These are phyloP conservation scores for Drosophila insularis DNA, from an alignment of 1,140 invertebrate genomes.

Conservation along the genomic window DNA sequence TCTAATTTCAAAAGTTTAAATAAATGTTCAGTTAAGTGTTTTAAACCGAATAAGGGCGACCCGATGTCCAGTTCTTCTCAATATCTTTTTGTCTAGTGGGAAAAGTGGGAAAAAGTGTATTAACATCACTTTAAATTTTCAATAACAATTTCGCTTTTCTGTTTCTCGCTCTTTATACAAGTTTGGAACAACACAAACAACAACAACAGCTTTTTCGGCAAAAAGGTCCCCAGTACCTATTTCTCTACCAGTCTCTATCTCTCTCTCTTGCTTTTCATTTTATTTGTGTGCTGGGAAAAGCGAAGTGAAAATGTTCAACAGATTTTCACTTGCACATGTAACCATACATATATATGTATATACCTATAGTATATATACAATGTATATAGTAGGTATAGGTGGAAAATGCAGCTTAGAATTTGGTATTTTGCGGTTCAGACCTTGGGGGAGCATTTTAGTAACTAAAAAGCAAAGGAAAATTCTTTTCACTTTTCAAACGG, in stretches of 20 bases:
- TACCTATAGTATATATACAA: not conserved
- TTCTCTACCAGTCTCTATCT: not conserved
- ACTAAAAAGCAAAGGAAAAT: conserved; percentile 37
- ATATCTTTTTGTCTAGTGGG: not conserved
- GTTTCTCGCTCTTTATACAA: conserved; percentile 20
- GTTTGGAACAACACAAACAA: conserved; percentile 30
- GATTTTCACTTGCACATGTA: conserved; percentile 46
- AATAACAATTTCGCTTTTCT: conserved; percentile 26
- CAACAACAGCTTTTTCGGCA: conserved; percentile 20
- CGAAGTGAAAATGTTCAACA: conserved; percentile 69
- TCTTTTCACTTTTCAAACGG: conserved; percentile 73
- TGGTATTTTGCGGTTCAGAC: conserved; percentile 55
- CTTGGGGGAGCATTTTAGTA: conserved; percentile 53
- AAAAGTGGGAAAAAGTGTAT: not conserved
- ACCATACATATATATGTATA: not conserved
- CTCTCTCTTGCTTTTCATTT: conserved; percentile 26
- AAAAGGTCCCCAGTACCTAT: conserved; percentile 45
- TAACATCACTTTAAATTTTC: conserved; percentile 7
- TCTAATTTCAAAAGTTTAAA: too few species aligned
- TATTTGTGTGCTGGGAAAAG: conserved; percentile 70
- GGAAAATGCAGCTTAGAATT: conserved; percentile 43
- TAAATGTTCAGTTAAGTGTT: too few species aligned
- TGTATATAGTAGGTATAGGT: conserved; percentile 42
- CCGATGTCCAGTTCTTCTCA: not conserved
- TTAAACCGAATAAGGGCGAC: not conserved